Evolutionary conservation across 2,888 invertebrate genomes (phyloP).

Genomic region (Dasypolia templi): DNA sequence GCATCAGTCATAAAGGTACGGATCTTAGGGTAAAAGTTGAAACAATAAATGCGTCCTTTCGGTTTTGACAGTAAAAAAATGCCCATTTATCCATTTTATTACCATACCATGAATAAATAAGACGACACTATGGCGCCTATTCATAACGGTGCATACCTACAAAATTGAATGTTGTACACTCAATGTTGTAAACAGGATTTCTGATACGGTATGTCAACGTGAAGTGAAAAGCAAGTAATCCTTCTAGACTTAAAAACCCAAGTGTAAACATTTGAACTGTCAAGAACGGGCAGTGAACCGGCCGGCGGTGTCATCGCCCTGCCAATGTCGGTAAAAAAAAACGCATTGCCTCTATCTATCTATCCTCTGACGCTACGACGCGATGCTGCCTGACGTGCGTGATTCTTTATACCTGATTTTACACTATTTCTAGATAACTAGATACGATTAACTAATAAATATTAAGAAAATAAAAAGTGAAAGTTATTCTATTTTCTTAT

Average conservation of each 20-base stretch:
- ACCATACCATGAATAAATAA: neutral
- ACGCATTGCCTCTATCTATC: slow-evolving; percentile 85
- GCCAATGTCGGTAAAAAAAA: slow-evolving; percentile 89
- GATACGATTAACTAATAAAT: neutral
- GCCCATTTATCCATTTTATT: too few relatives aligned
- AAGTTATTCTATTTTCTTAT: neutral
- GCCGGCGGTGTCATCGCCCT: slow-evolving; percentile 87
- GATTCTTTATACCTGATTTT: slow-evolving; percentile 23
- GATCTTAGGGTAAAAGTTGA: neutral
- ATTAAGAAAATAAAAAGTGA: neutral
- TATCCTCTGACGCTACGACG: slow-evolving; percentile 76
- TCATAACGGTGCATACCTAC: slow-evolving; percentile 16
- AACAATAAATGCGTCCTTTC: slow-evolving; percentile 12
- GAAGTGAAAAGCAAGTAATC: slow-evolving; percentile 81
- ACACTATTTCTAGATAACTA: neutral
- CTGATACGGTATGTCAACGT: slow-evolving; percentile 64
- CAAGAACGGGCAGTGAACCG: slow-evolving; percentile 90
- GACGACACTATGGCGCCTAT: slow-evolving; percentile 1
- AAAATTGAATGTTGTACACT: slow-evolving; percentile 27
- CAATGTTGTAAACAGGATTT: slow-evolving; percentile 43
- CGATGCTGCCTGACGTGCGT: slow-evolving; percentile 75
- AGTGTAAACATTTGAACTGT: slow-evolving; percentile 90
- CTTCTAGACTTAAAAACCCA: slow-evolving; percentile 81
- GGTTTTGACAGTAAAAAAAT: neutral
- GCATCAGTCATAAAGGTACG: slow-evolving; percentile 1